These are phyloP conservation scores for Folsomia manolachei DNA, from an alignment of 2,888 invertebrate genomes.

Conservation along the genomic window DNA sequence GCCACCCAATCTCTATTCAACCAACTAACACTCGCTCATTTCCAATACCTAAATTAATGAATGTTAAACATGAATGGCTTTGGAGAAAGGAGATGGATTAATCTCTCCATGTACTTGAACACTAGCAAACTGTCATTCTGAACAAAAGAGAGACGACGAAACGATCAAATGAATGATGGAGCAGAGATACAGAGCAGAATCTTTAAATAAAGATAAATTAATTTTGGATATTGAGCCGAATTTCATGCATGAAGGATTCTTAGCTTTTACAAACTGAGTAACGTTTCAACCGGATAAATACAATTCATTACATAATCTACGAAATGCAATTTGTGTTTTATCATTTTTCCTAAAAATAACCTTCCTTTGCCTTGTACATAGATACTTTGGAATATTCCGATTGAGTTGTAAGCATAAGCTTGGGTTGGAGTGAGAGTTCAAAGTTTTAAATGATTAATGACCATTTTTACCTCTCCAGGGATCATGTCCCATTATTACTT, in stretches of 20 bases:
- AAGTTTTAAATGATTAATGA: slow-evolving; percentile 22
- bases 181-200: too few relatives aligned
- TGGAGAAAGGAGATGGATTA: not conserved
- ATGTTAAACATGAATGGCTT: not conserved
- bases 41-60: slow-evolving; percentile 1
- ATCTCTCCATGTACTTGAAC: not conserved
- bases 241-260: not conserved
- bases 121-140: not conserved
- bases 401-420: not conserved
- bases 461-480: slow-evolving; percentile 16
- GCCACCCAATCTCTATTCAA: not conserved
- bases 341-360: not conserved
- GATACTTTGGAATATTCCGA: not conserved
- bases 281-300: not conserved
- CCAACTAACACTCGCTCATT: not conserved
- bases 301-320: not conserved
- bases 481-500: not conserved
- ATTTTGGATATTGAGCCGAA: slow-evolving; percentile 5
- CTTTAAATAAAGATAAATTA: slow-evolving; percentile 10
- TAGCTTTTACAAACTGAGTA: not conserved
- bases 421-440: not conserved
- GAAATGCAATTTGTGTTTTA: not conserved
- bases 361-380: not conserved
- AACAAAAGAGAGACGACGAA: not conserved
- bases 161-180: not conserved